phyloP scores from a whole-genome alignment of 2,797 vertebrate species.

The Pantherophis vulpinus region DNA sequence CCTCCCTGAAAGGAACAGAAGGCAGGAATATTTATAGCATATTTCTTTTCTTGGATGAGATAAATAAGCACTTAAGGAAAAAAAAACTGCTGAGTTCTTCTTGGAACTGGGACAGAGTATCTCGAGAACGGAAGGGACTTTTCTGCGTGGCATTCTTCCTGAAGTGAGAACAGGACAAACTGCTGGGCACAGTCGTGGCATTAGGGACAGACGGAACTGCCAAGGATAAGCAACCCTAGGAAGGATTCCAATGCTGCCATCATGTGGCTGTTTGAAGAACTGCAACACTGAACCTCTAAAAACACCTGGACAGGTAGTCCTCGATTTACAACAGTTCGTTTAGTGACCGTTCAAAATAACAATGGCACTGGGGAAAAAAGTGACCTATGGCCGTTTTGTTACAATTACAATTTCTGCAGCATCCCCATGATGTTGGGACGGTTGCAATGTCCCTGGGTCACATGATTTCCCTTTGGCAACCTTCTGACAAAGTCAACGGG shows the following conservation, averaged over 20 bases:
- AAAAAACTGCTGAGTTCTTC: background rate
- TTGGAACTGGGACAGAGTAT: background rate
- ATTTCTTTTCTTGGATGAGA: background rate
- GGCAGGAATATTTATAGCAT: slow-evolving; percentile 5
- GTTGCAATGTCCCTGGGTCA: background rate
- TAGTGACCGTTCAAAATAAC: background rate
- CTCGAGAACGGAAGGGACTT: background rate
- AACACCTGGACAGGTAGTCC: background rate
- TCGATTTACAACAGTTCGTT: background rate
- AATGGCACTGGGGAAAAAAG: background rate
- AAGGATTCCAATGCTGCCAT: background rate
- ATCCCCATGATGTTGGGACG: background rate
- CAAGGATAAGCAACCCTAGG: no score
- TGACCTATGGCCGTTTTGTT: background rate
- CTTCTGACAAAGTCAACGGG: no score
- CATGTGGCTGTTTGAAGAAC: background rate
- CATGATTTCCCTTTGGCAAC: background rate
- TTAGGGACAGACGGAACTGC: background rate
- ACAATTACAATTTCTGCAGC: background rate
- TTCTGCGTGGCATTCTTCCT: background rate
- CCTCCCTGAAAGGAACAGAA: background rate
- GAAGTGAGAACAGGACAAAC: no score
- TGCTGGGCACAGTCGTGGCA: no score
- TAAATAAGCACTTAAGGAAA: slow-evolving; percentile 12
- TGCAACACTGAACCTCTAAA: background rate